phyloP scores from a whole-genome alignment of 2,113 vertebrate species.

The Megaceryle maxima region DNA sequence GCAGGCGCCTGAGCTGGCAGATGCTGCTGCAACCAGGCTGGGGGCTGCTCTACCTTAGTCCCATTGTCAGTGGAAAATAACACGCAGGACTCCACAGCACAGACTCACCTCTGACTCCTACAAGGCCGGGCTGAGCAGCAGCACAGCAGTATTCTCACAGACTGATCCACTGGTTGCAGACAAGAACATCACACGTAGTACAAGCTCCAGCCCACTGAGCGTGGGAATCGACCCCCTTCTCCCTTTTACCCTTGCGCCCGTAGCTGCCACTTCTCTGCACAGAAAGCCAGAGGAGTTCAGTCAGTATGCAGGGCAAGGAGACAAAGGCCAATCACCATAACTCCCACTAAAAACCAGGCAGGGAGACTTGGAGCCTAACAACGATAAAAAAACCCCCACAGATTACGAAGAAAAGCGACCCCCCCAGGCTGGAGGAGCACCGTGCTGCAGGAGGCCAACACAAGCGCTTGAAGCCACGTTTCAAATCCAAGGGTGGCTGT shows the following conservation, averaged over 20 bases:
- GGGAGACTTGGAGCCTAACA: background rate
- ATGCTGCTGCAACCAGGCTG: background rate
- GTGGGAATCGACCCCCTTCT: background rate
- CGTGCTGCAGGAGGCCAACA: background rate
- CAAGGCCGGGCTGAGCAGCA: background rate
- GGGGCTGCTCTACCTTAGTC: background rate
- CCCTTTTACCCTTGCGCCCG: background rate
- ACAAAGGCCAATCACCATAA: background rate
- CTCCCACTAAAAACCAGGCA: background rate
- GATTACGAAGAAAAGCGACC: background rate
- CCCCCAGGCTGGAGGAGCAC: background rate
- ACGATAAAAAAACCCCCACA: background rate
- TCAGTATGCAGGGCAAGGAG: background rate
- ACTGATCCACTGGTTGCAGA: background rate
- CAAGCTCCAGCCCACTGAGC: background rate
- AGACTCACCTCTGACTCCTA: background rate
- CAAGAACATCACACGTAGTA: rapidly evolving
- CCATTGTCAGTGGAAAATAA: background rate
- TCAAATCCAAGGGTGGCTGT: background rate
- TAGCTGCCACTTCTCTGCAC: background rate
- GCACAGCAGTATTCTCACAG: background rate
- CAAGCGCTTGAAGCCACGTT: background rate
- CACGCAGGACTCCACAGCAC: rapidly evolving
- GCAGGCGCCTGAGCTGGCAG: background rate
- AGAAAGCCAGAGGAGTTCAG: background rate